phyloP scores from a whole-genome alignment of 2,888 invertebrate genomes.

The Campoplex nolae region DNA sequence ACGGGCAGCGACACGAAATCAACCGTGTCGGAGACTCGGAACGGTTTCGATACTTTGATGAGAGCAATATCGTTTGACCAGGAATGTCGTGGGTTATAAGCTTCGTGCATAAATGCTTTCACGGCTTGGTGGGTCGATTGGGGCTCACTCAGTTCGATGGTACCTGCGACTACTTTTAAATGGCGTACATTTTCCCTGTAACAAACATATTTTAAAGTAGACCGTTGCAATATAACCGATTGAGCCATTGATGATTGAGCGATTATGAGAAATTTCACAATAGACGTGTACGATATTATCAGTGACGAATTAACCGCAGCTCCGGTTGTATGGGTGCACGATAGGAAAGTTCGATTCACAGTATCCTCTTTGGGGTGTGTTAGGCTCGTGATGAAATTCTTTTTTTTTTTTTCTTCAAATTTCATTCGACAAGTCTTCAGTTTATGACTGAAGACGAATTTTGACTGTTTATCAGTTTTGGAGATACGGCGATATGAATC shows the following conservation, averaged over 20 bases:
- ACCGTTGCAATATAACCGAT: not conserved
- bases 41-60: constrained; percentile 73
- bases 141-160: constrained; percentile 57
- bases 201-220: not conserved
- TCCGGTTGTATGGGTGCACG: too few species aligned
- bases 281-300: too few species aligned
- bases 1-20: constrained; percentile 85
- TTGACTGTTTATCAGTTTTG: too few species aligned
- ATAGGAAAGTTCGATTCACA: too few species aligned
- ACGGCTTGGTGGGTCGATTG: constrained; percentile 42
- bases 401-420: too few species aligned
- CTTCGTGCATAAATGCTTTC: constrained; percentile 63
- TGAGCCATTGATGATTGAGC: not conserved
- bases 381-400: too few species aligned
- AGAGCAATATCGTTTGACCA: constrained; percentile 78
- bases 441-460: too few species aligned
- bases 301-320: too few species aligned
- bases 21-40: constrained; percentile 83
- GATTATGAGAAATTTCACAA: too few species aligned
- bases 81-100: constrained; percentile 49
- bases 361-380: too few species aligned
- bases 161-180: constrained; percentile 72
- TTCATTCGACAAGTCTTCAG: too few species aligned
- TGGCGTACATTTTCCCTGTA: not conserved
- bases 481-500: too few species aligned